Base-by-base conservation (phyloP, 92 coral and sea anemone species). In the Zoanthus gigantus region DNA sequence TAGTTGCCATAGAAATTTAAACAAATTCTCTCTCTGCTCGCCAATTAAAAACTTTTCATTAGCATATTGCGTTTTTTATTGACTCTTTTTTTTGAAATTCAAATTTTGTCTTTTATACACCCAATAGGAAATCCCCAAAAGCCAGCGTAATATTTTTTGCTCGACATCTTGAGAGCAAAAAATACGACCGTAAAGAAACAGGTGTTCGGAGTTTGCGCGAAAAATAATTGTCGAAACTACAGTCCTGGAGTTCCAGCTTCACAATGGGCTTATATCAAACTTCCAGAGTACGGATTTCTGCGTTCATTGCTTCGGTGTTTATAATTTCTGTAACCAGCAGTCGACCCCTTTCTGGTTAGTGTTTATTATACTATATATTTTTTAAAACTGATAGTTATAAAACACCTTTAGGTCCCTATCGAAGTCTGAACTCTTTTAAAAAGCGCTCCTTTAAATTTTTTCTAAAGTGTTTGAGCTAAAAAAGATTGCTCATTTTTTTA, bases 11-110 rank as follows among this genome's bases (percentile, higher is more conserved):
- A 86, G 83, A 72, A 32, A 74, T 18, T n/a, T 31, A 10, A 28
- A 15, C 30, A 74, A 17, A 46, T 13, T 54, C 53, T 28, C 23
- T 18, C n/a, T 65, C 56, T 45, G 85, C 31, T 81, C 85, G 75
- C 73, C 73, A 46, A 81, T 65, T 63, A 75, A 78, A 84, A 63
- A 91, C 67, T 31, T 30, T 6, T 52, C 82, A 77, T 91, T 91
- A 83, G 94, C 94, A 91, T 91, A 86, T 78, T 68, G 74, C 29
- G 71, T 60, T 84, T 52, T 65, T 7, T 81, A 52, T 91, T 91
- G 86, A 85, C 94, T 91, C 77, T 65, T 47, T 88, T 88, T 88
- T 76, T 52, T 77, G 94, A 84, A 91, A 91, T 91, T 91, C 89
- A 91, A 91, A 91, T 91, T 88, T 84, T 44, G 77, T 66, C 72